Evolutionary conservation across 2,888 invertebrate genomes (phyloP), one percentile per base, ranked within the genome.

Genomic region (Escarpia spicata): DNA sequence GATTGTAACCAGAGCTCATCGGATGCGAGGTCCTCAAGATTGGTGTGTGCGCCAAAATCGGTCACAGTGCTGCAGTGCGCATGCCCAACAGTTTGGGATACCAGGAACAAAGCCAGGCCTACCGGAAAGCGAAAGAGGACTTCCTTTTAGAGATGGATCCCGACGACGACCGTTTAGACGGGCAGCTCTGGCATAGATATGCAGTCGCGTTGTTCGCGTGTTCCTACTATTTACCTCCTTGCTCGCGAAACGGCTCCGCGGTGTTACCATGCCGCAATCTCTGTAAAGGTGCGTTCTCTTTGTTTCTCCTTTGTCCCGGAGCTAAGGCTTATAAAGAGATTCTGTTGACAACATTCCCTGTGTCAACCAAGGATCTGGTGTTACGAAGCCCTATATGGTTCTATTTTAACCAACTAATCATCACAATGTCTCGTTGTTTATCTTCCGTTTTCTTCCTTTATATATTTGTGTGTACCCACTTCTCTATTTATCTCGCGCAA

Each of bases 11-110:
- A 75, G 75, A 75, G 75, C 75, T 75, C 75, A 26, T 75, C 26
- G 75, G 75, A 75, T 75, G 75, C 75, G 75, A 75, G 26, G 26
- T 75, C 6, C 75, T 75, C 19, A 26, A 75, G 75, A 75, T 15
- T 19, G 6, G 75, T 2, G 19, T 75, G 19, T 75, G 75, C 75
- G 75, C 75, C 26, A 75, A 19, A 19, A 75, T 75, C 75, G 75
- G n/a, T 26, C 19, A 75, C 75, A 75, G 75, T 26, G 75, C 75
- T 75, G 75, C 75, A 75, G 75, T 75, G 75, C 75, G 75, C 75
- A 75, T 75, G 75, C 75, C 75, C 75, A 75, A 75, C 75, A 75
- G 75, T 75, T 75, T 75, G 75, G 75, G 75, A 19, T 75, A 75
- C 26, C 19, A 26, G 75, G 19, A 75, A 26, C 75, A 75, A 26